These are phyloP conservation scores for Glossosoma conforme DNA, from an alignment of 1,140 invertebrate species.

Conservation along the genomic window DNA sequence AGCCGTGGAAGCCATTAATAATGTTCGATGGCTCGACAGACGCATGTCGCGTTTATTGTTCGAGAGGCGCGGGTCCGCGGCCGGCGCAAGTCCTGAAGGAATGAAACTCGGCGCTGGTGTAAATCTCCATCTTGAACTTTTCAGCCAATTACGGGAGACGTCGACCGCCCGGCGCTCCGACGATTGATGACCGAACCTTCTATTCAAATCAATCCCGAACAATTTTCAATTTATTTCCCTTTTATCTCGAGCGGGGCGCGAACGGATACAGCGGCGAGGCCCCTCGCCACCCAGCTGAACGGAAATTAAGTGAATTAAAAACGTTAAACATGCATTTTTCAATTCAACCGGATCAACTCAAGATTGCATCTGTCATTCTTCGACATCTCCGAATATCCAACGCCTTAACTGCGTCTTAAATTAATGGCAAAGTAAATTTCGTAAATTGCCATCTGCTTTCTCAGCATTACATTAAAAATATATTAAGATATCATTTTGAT, in stretches of 20 bases:
- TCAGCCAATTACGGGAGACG: constrained; percentile 19
- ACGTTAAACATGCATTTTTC: constrained; percentile 27
- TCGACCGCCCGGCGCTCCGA: constrained; percentile 15
- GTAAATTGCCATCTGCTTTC: too few relatives aligned
- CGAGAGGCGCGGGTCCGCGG: neutral
- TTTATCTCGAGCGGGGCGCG: constrained; percentile 15
- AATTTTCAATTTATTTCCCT: constrained; percentile 29
- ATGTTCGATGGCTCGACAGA: neutral
- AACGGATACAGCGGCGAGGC: constrained; percentile 3
- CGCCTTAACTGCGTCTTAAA: too few relatives aligned
- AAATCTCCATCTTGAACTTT: constrained; percentile 25
- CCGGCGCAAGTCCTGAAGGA: neutral
- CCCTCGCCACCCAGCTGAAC: constrained; percentile 8
- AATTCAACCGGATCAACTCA: constrained; percentile 16
- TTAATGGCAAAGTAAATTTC: too few relatives aligned
- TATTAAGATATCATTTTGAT: too few relatives aligned
- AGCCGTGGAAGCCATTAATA: constrained; percentile 1
- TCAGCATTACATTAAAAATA: too few relatives aligned
- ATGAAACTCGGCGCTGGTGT: constrained; percentile 1
- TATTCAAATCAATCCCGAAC: constrained; percentile 28
- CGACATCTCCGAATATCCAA: constrained; percentile 6
- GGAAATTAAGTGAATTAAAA: constrained; percentile 27
- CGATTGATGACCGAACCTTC: constrained; percentile 27
- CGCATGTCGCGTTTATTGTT: neutral
- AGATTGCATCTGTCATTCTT: constrained; percentile 12